A percentile compares a stretch with the other conserved stretches of the same genome.
phyloP scores from a whole-genome alignment of 2,888 invertebrate species.

The Belgica antarctica region DNA sequence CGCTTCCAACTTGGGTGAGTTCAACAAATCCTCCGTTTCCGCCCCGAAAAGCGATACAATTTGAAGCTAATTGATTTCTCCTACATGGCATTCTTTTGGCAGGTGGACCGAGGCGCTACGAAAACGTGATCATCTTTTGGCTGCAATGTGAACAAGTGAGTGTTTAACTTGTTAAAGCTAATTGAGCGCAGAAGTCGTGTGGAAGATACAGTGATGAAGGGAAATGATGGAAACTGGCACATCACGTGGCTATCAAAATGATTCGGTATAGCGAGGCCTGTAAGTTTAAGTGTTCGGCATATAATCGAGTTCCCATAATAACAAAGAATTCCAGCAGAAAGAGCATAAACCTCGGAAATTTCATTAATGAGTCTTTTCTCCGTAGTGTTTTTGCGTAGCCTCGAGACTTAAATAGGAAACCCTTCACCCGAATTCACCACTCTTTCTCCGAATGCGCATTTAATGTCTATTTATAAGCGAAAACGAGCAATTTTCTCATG shows the following conservation, averaged over 20 bases:
- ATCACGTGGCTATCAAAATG: too few species aligned
- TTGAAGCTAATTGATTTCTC: not conserved
- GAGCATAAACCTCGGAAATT: too few species aligned
- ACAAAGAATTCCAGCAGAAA: too few species aligned
- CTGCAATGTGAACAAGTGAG: conserved; percentile 75
- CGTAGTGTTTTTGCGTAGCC: not conserved
- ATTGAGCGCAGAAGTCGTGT: too few species aligned
- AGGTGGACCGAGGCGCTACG: conserved; percentile 73
- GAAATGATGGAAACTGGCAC: too few species aligned
- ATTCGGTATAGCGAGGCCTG: too few species aligned
- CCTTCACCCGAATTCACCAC: not conserved
- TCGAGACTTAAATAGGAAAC: not conserved
- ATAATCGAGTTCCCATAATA: too few species aligned
- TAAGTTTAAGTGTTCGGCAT: too few species aligned
- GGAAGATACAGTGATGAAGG: too few species aligned
- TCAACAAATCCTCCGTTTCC: not conserved
- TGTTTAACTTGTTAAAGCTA: not conserved
- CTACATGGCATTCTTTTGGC: too few species aligned
- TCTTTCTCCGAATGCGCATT: too few species aligned
- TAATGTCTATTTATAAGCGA: conserved; percentile 5
- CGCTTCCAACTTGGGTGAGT: conserved; percentile 24
- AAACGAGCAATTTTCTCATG: not conserved
- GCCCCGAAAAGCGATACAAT: not conserved
- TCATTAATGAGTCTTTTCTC: too few species aligned
- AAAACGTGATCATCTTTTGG: conserved; percentile 78